Evolutionary conservation across 2,113 vertebrate genomes (phyloP).

Genomic region (Myocastor coypus): DNA sequence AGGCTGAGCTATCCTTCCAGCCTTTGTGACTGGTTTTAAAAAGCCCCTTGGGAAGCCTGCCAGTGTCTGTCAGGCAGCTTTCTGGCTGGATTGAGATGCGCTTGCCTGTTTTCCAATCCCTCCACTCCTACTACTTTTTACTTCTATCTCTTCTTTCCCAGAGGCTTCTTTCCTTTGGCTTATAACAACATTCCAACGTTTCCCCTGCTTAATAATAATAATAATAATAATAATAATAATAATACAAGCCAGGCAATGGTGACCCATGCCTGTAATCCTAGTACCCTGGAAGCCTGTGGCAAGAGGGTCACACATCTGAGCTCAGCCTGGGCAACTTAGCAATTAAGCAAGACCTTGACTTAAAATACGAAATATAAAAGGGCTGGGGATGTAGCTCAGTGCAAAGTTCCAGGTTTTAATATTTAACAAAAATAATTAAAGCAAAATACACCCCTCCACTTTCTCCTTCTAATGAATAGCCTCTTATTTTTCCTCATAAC

Average conservation of each 20-base stretch:
- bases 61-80: conserved; percentile 9
- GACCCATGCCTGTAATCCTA: background rate
- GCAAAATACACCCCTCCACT: conserved; percentile 14
- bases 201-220: conserved; percentile 49
- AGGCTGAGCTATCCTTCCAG: too few species aligned
- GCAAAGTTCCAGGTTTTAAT: background rate
- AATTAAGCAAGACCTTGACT: background rate
- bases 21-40: conserved; percentile 6
- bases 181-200: conserved; percentile 47
- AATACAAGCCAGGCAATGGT: background rate
- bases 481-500: background rate
- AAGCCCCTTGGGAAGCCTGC: background rate
- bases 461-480: conserved; percentile 19
- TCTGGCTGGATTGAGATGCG: conserved; percentile 6
- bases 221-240: conserved; percentile 37
- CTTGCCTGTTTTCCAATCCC: background rate
- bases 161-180: conserved; percentile 50
- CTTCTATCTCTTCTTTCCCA: conserved; percentile 60
- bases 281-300: background rate
- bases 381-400: background rate
- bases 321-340: background rate
- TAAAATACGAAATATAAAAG: background rate
- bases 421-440: background rate
- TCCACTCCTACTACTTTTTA: background rate
- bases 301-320: background rate